phyloP scores from a whole-genome alignment of 2,113 vertebrate genomes.

The Pachycephala philippinensis region DNA sequence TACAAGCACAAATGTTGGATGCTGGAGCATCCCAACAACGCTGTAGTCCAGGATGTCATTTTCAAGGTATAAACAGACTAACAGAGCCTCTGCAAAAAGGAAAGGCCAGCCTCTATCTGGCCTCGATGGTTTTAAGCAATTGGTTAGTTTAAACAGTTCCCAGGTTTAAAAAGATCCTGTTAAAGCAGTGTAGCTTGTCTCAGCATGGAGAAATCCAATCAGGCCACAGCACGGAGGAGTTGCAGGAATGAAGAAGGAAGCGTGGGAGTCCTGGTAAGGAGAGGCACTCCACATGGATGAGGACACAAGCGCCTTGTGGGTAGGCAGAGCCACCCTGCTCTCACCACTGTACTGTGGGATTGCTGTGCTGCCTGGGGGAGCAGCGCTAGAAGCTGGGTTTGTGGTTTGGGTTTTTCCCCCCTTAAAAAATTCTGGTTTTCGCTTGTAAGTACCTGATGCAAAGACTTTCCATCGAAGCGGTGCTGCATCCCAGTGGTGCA shows the following conservation, averaged over 20 bases:
- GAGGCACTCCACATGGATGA: background rate
- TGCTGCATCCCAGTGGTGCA: background rate
- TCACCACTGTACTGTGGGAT: background rate
- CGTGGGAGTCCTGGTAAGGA: background rate
- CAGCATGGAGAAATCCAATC: background rate
- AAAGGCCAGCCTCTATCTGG: background rate
- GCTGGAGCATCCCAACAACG: background rate
- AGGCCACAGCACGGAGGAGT: background rate
- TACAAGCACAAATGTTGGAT: background rate
- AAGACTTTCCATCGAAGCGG: accelerated
- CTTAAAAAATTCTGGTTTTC: background rate
- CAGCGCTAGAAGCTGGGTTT: background rate
- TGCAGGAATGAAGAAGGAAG: background rate
- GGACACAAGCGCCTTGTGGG: background rate
- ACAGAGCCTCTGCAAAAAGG: background rate
- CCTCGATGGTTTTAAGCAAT: background rate
- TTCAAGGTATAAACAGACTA: background rate
- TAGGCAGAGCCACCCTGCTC: background rate
- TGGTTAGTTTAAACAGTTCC: background rate
- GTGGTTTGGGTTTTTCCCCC: background rate
- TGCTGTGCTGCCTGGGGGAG: background rate
- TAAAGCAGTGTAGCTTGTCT: background rate
- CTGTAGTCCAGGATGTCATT: background rate
- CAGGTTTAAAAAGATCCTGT: background rate
- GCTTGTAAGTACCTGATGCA: background rate